A percentile compares a stretch with the other conserved stretches of the same genome.
phyloP scores from a whole-genome alignment of 1,140 invertebrate species.

The Papilio dardanus region DNA sequence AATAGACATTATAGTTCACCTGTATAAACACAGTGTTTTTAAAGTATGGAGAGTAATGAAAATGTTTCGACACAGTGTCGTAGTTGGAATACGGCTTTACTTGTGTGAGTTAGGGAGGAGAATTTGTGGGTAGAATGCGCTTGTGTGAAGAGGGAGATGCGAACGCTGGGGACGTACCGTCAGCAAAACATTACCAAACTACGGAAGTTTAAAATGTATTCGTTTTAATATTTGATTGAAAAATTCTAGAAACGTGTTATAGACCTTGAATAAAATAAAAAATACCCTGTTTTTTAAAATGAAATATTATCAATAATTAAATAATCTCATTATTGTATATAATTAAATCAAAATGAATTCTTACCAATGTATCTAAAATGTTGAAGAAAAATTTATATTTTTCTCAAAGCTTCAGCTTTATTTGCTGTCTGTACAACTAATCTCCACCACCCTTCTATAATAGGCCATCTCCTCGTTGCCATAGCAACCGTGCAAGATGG shows the following conservation, averaged over 20 bases:
- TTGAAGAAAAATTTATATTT: neutral
- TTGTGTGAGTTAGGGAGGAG: conserved; percentile 44
- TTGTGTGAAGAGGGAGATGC: conserved; percentile 66
- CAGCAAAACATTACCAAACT: conserved; percentile 42
- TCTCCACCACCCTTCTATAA: conserved; percentile 78
- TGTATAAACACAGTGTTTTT: conserved; percentile 40
- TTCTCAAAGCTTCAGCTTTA: conserved; percentile 26
- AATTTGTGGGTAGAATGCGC: conserved; percentile 25
- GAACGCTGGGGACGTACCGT: conserved; percentile 61
- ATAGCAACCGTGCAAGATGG: conserved; percentile 76
- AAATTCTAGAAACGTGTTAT: neutral
- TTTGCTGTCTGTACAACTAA: conserved; percentile 70
- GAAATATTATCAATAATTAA: too few relatives aligned
- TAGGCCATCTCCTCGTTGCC: conserved; percentile 79
- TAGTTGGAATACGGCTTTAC: conserved; percentile 47
- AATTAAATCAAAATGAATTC: neutral
- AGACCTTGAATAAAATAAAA: too few relatives aligned
- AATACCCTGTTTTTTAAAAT: too few relatives aligned
- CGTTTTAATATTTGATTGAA: neutral
- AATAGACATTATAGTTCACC: conserved; percentile 45
- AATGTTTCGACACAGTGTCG: conserved; percentile 16
- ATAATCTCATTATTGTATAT: too few relatives aligned
- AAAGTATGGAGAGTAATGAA: neutral
- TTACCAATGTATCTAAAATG: neutral
- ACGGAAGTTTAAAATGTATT: neutral